phyloP scores from a whole-genome alignment of 2,797 vertebrate genomes.

The Antrozous pallidus region DNA sequence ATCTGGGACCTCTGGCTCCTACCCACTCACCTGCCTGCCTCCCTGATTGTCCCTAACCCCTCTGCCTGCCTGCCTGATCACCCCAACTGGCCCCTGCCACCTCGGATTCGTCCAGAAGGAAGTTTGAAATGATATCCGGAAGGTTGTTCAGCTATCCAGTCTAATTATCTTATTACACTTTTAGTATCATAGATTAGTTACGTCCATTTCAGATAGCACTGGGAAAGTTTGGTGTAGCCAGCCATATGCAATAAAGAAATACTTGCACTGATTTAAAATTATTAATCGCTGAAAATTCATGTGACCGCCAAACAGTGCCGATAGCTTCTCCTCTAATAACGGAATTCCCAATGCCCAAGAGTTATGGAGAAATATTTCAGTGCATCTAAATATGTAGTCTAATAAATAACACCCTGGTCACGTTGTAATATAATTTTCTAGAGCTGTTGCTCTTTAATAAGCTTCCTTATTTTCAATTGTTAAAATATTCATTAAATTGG shows the following conservation, averaged over 20 bases:
- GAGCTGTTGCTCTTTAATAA: conserved; percentile 26
- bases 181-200: not conserved
- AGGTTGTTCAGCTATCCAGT: too few species aligned
- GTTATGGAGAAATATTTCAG: not conserved
- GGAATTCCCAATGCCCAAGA: not conserved
- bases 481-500: conserved; percentile 46
- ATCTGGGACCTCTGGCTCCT: too few species aligned
- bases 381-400: conserved; percentile 25
- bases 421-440: not conserved
- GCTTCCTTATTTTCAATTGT: not conserved
- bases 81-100: too few species aligned
- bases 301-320: not conserved
- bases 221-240: not conserved
- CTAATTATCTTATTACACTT: too few species aligned
- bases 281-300: not conserved
- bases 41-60: too few species aligned
- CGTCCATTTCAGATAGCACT: not conserved
- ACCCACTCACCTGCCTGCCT: too few species aligned
- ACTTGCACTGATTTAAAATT: not conserved
- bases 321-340: not conserved
- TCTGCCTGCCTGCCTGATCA: too few species aligned
- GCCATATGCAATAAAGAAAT: not conserved
- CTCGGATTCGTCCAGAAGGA: too few species aligned
- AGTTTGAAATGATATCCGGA: too few species aligned
- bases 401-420: not conserved